A percentile compares a stretch with the other conserved stretches of the same genome.
phyloP scores from a whole-genome alignment of 2,888 invertebrate genomes.

The Rhopalosiphum nymphaeae region DNA sequence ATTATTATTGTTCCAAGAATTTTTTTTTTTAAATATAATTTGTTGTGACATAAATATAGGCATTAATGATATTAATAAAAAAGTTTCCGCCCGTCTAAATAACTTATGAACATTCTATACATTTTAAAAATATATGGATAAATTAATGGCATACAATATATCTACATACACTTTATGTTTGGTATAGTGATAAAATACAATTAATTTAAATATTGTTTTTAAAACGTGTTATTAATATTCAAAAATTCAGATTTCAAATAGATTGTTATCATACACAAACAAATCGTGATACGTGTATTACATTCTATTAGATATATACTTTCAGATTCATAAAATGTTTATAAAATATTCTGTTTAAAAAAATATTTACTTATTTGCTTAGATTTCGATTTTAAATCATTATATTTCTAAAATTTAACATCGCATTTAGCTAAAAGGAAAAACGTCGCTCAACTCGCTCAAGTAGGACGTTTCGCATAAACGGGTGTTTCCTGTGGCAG shows the following conservation, averaged over 20 bases:
- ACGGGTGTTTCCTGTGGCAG: background rate
- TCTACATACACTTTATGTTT: background rate
- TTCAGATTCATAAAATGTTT: background rate
- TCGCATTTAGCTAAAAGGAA: background rate
- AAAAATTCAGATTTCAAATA: background rate
- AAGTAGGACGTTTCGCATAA: background rate
- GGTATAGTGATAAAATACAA: background rate
- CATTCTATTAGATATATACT: background rate
- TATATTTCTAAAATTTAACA: background rate
- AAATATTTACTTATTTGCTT: background rate
- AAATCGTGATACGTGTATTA: background rate
- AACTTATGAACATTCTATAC: background rate
- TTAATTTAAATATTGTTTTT: background rate
- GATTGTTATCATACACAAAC: background rate
- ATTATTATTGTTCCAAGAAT: background rate
- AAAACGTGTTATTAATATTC: background rate
- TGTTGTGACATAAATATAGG: background rate
- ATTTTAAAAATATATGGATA: background rate
- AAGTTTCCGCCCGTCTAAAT: too few species aligned
- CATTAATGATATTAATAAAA: background rate
- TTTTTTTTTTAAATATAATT: background rate
- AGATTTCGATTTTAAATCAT: background rate
- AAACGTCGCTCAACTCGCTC: background rate
- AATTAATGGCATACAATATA: background rate
- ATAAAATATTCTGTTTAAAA: background rate